Evolutionary conservation across 2,113 vertebrate genomes (phyloP).

Genomic region (Butastur rufipennis): DNA sequence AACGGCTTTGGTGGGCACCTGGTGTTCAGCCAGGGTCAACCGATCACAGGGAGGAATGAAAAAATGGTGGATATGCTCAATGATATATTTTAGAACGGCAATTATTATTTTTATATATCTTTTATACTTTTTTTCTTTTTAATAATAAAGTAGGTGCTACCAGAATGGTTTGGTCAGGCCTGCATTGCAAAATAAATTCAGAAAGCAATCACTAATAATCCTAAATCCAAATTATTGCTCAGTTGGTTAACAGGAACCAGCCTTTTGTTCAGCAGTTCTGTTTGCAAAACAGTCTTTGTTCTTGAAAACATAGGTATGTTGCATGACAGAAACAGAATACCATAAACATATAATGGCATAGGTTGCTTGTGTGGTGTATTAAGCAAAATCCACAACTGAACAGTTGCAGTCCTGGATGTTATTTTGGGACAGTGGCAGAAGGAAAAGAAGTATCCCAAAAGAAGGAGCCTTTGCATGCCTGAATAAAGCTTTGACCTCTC

Average conservation of each 20-base stretch:
- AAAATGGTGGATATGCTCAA: not conserved
- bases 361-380: not conserved
- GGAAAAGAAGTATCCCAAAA: not conserved
- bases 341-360: not conserved
- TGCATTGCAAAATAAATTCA: not conserved
- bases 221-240: not conserved
- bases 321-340: not conserved
- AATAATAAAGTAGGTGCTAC: not conserved
- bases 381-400: not conserved
- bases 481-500: not conserved
- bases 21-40: no score
- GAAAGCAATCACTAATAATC: not conserved
- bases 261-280: not conserved
- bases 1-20: no score
- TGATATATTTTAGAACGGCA: not conserved
- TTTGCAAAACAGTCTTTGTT: not conserved
- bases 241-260: not conserved
- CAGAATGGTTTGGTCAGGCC: not conserved
- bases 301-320: not conserved
- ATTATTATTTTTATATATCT: not conserved
- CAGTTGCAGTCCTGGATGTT: not conserved
- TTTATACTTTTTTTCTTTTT: not conserved
- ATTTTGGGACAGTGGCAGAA: not conserved
- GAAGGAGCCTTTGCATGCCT: not conserved
- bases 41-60: not conserved